Evolutionary conservation across 2,113 vertebrate genomes (phyloP).

Genomic region (Emydocephalus ijimae): DNA sequence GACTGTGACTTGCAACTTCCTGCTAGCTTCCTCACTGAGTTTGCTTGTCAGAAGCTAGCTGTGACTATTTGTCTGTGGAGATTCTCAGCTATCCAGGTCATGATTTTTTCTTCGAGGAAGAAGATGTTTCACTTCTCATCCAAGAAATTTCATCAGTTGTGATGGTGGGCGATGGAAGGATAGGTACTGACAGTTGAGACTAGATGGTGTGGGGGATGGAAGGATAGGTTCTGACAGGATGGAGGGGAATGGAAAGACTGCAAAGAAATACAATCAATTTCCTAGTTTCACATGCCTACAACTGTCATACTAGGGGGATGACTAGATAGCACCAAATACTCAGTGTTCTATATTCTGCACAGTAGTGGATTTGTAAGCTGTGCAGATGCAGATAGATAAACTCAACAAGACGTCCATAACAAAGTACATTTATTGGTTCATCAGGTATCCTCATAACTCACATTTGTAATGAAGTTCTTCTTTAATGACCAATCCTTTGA

Average conservation of each 20-base stretch:
- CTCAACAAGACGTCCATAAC: no score
- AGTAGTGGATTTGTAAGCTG: no score
- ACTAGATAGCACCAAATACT: background rate
- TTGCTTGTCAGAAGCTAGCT: background rate
- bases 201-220: no score
- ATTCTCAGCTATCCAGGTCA: background rate
- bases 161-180: background rate
- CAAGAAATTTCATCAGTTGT: background rate
- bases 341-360: no score
- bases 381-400: no score
- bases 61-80: background rate
- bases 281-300: background rate
- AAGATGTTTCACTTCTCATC: background rate
- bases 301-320: no score
- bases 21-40: background rate
- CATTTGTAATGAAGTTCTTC: no score
- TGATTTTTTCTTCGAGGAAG: background rate
- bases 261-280: background rate
- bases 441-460: no score
- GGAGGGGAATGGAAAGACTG: background rate
- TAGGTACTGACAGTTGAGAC: background rate
- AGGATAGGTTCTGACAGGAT: background rate
- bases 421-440: no score
- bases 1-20: background rate
- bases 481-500: no score